These are phyloP conservation scores for Protula sp. DNA, from an alignment of 2,888 invertebrate species.

Conservation along the genomic window DNA sequence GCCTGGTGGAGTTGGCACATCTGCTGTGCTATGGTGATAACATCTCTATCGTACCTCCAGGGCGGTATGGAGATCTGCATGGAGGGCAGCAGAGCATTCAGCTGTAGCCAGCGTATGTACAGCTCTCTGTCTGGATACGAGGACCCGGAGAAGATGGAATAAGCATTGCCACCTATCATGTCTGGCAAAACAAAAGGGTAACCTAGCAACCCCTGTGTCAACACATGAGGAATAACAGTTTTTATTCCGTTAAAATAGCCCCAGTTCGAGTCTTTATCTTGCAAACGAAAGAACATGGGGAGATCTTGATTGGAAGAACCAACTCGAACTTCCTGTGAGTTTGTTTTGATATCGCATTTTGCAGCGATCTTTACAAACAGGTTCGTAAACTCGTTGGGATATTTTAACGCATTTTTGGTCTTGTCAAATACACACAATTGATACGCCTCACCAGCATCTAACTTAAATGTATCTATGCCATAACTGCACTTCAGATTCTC, in stretches of 20 bases:
- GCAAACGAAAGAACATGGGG: constrained; percentile 67
- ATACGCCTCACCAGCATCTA: constrained; percentile 64
- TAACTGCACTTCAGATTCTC: constrained; percentile 62
- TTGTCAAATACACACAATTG: constrained; percentile 26
- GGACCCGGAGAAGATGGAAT: background rate
- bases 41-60: constrained; percentile 73
- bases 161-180: constrained; percentile 77
- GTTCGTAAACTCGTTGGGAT: constrained; percentile 30
- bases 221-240: constrained; percentile 76
- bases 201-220: constrained; percentile 65
- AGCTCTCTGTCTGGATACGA: constrained; percentile 40
- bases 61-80: constrained; percentile 87
- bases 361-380: constrained; percentile 21
- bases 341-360: background rate
- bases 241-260: constrained; percentile 67
- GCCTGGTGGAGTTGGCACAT: constrained; percentile 16
- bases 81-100: constrained; percentile 46
- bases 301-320: constrained; percentile 75
- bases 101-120: constrained; percentile 70
- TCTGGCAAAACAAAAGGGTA: constrained; percentile 87
- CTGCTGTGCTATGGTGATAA: constrained; percentile 27
- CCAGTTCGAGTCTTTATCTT: constrained; percentile 84
- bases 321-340: constrained; percentile 66
- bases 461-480: constrained; percentile 80
- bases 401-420: constrained; percentile 15